Conservation (phyloP, 2,113 vertebrate species). For the Hassar affinis region DNA sequence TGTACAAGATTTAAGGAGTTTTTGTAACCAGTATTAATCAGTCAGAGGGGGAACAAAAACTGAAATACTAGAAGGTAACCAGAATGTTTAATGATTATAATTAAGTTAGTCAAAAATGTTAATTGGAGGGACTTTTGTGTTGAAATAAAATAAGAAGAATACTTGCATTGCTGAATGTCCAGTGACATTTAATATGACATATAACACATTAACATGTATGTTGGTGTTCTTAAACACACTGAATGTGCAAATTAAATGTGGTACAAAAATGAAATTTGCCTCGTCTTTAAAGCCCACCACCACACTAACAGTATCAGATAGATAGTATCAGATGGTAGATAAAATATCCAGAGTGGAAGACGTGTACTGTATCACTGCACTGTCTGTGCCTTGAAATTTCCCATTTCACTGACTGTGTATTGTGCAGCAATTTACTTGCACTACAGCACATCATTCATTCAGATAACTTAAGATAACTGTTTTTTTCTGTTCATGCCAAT, state of each 20-base stretch:
- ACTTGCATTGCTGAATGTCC: slow-evolving; percentile 65
- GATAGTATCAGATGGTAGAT: background rate
- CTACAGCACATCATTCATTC: background rate
- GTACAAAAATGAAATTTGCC: slow-evolving; percentile 64
- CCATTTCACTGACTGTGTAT: background rate
- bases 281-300: background rate
- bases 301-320: background rate
- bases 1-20: slow-evolving; percentile 8
- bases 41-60: slow-evolving; percentile 11
- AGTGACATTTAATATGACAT: slow-evolving; percentile 69
- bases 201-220: slow-evolving; percentile 81
- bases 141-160: slow-evolving; percentile 45
- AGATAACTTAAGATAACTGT: background rate
- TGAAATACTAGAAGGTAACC: background rate
- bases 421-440: background rate
- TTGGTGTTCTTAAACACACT: slow-evolving; percentile 81
- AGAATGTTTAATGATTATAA: slow-evolving; percentile 1
- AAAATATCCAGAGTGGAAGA: background rate
- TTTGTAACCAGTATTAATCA: slow-evolving; percentile 10
- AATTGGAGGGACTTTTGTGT: slow-evolving; percentile 41
- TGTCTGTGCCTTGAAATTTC: background rate
- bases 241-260: slow-evolving; percentile 85
- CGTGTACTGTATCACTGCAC: background rate
- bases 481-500: background rate
- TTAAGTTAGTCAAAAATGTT: slow-evolving; percentile 5